Evolutionary conservation across 1,140 invertebrate species (phyloP).

Genomic region (Melitaea cinxia): DNA sequence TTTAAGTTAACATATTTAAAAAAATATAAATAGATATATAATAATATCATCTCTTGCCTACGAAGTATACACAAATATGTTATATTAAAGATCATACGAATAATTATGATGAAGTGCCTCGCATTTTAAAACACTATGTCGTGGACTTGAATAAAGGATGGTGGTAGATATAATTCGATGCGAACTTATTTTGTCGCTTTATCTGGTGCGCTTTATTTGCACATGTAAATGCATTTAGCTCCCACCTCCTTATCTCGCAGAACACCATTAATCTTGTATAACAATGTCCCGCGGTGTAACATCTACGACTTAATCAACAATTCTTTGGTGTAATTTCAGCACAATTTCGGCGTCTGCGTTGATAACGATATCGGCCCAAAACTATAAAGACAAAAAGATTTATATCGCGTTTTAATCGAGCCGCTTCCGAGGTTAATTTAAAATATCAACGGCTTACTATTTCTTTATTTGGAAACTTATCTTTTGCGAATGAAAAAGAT

Average conservation of each 20-base stretch:
- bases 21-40: too few species aligned
- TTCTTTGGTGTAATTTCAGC: conserved; percentile 51
- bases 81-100: background rate
- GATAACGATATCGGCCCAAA: conserved; percentile 53
- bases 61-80: too few species aligned
- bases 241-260: conserved; percentile 70
- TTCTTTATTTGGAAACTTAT: conserved; percentile 32
- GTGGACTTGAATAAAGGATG: conserved; percentile 44
- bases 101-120: background rate
- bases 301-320: conserved; percentile 72
- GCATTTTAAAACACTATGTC: conserved; percentile 39
- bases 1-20: too few species aligned
- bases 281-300: conserved; percentile 67
- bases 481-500: conserved; percentile 15
- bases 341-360: conserved; percentile 52
- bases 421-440: conserved; percentile 29
- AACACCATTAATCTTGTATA: conserved; percentile 80
- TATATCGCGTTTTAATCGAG: conserved; percentile 34
- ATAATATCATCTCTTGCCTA: too few species aligned
- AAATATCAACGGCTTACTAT: conserved; percentile 29
- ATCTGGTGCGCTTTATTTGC: conserved; percentile 71
- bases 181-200: conserved; percentile 71
- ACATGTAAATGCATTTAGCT: conserved; percentile 81
- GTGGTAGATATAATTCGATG: conserved; percentile 49
- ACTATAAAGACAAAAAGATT: conserved; percentile 47